Base-by-base conservation (phyloP, 1,140 invertebrate genomes). In the Eciton burchellii region DNA sequence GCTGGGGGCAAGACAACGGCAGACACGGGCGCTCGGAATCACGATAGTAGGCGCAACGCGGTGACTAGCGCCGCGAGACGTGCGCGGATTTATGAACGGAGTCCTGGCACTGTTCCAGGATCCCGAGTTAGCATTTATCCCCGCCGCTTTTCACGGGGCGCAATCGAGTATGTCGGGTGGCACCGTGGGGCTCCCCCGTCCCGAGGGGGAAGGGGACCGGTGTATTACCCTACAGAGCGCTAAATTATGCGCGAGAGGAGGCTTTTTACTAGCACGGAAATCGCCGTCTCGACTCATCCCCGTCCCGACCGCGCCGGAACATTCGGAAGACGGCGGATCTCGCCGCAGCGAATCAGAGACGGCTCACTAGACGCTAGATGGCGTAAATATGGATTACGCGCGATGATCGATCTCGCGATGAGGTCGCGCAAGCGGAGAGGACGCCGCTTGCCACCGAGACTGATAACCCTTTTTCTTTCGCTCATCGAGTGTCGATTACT, bases 81-180 rank as follows among this genome's bases (percentile, higher is more conserved):
- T 92, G 91, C 89, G 76, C 87, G 88, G 91, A 93, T 93, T 93
- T 93, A 93, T 92, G 91, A 93, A 89, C 89, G 86, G 70, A 84
- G 86, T 82, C 82, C 89, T 93, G 92, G 92, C 92, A 89, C 85
- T 84, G 81, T 85, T 93, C 92, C 92, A 93, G 88, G 83, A 85
- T 59, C 60, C 79, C 85, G 84, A 92, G 90, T 91, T 91, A 89
- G 86, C 91, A 91, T 92, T 93, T 91, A 92, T 92, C 90, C 86
- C 84, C 72, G 71, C 35, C 54, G 82, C 84, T 87, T 88, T 90
- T 90, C 88, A 85, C 82, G 49, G 62, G 70, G 66, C 84, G 84
- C 90, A 88, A 90, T 89, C 86, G 91, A 86, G 88, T 89, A 89
- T 89, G 81, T 82, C 63, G 57, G 82, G 82, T 89, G 47, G 76